A percentile compares a stretch with the other conserved stretches of the same genome.
phyloP scores from a whole-genome alignment of 1,140 invertebrate species.

The Drosophila fuyamai region DNA sequence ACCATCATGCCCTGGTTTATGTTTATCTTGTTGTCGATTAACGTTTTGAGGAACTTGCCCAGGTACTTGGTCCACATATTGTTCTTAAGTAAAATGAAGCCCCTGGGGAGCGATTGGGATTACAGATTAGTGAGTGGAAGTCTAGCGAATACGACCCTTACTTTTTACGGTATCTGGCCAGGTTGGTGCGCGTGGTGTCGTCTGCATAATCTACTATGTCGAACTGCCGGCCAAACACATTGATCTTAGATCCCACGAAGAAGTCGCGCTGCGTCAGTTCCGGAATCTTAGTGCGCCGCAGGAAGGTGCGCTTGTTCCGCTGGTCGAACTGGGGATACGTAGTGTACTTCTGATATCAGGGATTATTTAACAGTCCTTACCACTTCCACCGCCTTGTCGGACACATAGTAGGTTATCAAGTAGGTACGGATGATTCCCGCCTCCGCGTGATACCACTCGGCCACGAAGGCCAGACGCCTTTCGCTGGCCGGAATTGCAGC shows the following conservation, averaged over 20 bases:
- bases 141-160: constrained; percentile 73
- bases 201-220: constrained; percentile 92
- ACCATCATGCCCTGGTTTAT: constrained; percentile 91
- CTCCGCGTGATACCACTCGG: constrained; percentile 93
- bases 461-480: constrained; percentile 87
- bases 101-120: constrained; percentile 85
- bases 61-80: constrained; percentile 88
- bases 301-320: constrained; percentile 90
- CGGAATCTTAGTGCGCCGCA: constrained; percentile 90
- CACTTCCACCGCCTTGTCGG: constrained; percentile 91
- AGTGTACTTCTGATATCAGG: background rate
- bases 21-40: constrained; percentile 89
- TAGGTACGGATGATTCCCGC: constrained; percentile 90
- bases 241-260: constrained; percentile 91
- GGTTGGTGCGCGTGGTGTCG: constrained; percentile 87
- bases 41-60: constrained; percentile 90
- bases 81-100: constrained; percentile 92
- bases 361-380: constrained; percentile 84
- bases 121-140: background rate
- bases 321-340: constrained; percentile 89
- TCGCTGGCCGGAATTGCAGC: constrained; percentile 8
- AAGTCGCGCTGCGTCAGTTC: constrained; percentile 89
- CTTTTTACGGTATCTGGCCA: constrained; percentile 87
- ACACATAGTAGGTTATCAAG: constrained; percentile 90
- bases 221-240: constrained; percentile 91